These are phyloP conservation scores for Scaptomyza pallida DNA, from an alignment of 1,140 invertebrate species.

Conservation along the genomic window DNA sequence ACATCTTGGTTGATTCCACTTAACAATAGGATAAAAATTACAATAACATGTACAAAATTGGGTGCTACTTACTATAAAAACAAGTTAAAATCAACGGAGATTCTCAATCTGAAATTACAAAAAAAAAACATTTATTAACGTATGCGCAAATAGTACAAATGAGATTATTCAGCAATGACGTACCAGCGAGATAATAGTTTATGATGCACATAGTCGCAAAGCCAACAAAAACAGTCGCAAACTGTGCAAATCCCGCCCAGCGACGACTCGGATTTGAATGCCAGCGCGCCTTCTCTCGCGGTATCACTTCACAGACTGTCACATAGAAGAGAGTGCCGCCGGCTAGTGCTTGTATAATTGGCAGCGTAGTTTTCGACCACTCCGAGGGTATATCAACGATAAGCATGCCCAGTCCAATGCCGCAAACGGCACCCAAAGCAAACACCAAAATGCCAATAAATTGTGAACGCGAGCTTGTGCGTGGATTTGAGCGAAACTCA, in stretches of 20 bases:
- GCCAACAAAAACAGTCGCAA: conserved; percentile 86
- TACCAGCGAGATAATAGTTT: conserved; percentile 85
- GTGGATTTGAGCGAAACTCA: conserved; percentile 86
- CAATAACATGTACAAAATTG: conserved; percentile 9
- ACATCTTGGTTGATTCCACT: conserved; percentile 1
- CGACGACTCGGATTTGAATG: conserved; percentile 85
- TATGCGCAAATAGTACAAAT: not conserved
- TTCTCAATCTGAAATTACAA: conserved; percentile 41
- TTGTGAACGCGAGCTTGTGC: conserved; percentile 84
- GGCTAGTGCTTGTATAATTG: conserved; percentile 90
- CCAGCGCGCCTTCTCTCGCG: conserved; percentile 89
- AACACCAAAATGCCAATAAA: conserved; percentile 87
- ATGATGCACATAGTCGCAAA: conserved; percentile 87
- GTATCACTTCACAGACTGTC: conserved; percentile 95
- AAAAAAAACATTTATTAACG: not conserved
- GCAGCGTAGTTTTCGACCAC: conserved; percentile 85
- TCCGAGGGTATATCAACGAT: conserved; percentile 84
- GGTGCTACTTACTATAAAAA: conserved; percentile 14
- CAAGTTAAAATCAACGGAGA: conserved; percentile 21
- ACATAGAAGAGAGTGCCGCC: conserved; percentile 96
- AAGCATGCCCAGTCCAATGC: conserved; percentile 88
- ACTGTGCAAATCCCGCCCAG: conserved; percentile 87
- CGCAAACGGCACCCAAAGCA: conserved; percentile 87
- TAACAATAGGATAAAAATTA: conserved; percentile 22
- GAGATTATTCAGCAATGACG: conserved; percentile 22